phyloP scores from a whole-genome alignment of 2,113 vertebrate species.

The Rissa tridactyla region DNA sequence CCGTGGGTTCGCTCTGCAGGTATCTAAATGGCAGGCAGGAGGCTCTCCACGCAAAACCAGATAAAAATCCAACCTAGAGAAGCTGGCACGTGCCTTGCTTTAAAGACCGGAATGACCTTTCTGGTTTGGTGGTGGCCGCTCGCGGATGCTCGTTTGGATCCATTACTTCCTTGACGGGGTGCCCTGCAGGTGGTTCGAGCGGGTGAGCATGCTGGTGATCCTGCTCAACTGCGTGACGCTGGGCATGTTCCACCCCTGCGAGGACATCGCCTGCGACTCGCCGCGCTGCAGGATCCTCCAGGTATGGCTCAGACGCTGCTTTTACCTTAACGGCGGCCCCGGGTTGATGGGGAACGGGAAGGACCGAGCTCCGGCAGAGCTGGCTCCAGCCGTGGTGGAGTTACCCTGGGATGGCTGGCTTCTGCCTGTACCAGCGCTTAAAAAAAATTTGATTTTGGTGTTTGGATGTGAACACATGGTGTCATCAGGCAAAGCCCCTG shows the following conservation, averaged over 20 bases:
- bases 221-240: slow-evolving; percentile 98
- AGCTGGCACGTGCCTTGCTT: background rate
- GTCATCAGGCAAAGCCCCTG: background rate
- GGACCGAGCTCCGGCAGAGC: background rate
- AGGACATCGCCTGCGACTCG: slow-evolving; percentile 90
- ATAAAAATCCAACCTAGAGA: accelerated
- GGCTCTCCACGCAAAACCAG: background rate
- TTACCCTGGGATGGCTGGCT: background rate
- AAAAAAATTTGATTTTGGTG: background rate
- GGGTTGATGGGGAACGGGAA: background rate
- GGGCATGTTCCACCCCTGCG: slow-evolving; percentile 98
- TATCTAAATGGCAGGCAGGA: background rate
- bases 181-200: slow-evolving; percentile 90
- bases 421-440: background rate
- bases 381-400: accelerated
- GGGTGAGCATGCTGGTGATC: slow-evolving; percentile 97
- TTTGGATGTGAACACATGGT: accelerated
- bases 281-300: slow-evolving; percentile 94
- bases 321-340: accelerated
- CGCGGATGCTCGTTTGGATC: accelerated
- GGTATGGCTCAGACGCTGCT: slow-evolving; percentile 42
- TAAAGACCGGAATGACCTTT: background rate
- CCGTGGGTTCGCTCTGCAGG: background rate
- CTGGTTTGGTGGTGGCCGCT: accelerated
- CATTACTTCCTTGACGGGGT: slow-evolving; percentile 80